These are phyloP conservation scores for Darevskia nairensis DNA, from an alignment of 2,797 vertebrate genomes.

Conservation along the genomic window DNA sequence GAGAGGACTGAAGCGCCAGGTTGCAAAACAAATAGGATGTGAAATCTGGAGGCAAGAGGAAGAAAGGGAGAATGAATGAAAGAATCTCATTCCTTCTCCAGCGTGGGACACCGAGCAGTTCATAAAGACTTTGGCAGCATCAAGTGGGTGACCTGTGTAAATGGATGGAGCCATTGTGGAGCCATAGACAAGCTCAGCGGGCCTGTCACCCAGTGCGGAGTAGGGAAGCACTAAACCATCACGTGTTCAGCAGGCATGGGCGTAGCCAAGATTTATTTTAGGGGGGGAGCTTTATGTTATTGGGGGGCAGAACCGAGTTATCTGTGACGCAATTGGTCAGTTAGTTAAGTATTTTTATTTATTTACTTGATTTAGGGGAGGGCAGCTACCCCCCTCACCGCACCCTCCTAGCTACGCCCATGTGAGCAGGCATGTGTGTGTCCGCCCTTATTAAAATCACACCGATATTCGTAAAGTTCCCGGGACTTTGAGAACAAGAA, in stretches of 20 bases:
- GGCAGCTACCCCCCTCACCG: too few species aligned
- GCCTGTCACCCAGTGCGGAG: not conserved
- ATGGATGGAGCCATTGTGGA: not conserved
- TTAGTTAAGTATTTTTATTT: too few species aligned
- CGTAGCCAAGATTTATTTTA: too few species aligned
- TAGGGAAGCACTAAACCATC: too few species aligned
- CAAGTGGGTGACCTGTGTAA: not conserved
- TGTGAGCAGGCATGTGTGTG: not conserved
- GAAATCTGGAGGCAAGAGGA: not conserved
- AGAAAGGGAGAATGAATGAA: not conserved
- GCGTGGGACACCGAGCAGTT: not conserved
- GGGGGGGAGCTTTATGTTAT: too few species aligned
- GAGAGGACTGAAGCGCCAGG: constrained; percentile 79
- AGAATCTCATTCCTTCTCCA: not conserved
- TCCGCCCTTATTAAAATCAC: not conserved
- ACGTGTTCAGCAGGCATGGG: not conserved
- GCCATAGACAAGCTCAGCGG: too few species aligned
- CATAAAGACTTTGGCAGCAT: not conserved
- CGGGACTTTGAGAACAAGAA: too few species aligned
- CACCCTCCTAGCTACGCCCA: too few species aligned
- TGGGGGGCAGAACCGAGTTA: too few species aligned
- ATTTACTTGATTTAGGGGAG: too few species aligned
- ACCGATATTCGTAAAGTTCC: too few species aligned
- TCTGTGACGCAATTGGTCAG: too few species aligned
- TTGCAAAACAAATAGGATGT: constrained; percentile 70